Percentiles rank a stretch among this genome's conserved stretches.
These are phyloP conservation scores for Chlamydotis undulata DNA, from an alignment of 2,113 vertebrate genomes.

Conservation along the genomic window DNA sequence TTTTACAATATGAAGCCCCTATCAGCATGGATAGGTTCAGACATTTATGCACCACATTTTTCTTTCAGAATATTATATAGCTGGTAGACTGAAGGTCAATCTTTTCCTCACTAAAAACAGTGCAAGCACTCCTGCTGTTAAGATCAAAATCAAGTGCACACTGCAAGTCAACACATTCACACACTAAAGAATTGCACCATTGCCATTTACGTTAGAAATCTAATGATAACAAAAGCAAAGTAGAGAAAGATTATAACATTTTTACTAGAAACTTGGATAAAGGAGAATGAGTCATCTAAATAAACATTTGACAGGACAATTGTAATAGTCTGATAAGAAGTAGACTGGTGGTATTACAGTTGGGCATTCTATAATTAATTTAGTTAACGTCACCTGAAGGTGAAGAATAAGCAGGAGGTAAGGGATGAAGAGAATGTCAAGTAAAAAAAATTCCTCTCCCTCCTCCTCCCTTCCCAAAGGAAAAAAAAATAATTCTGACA, in stretches of 20 bases:
- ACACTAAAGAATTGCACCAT: neutral
- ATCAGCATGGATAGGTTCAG: neutral
- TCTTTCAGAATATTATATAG: neutral
- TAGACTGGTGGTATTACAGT: neutral
- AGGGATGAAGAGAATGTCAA: neutral
- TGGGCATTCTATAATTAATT: neutral
- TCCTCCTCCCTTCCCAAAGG: neutral
- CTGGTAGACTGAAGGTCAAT: neutral
- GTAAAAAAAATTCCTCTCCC: neutral
- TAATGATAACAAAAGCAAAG: neutral
- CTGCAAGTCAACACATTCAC: neutral
- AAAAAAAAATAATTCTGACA: neutral
- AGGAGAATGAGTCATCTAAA: neutral
- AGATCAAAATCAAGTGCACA: neutral
- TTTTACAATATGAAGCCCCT: neutral
- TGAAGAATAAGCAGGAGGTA: neutral
- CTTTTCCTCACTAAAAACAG: neutral
- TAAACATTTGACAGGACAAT: neutral
- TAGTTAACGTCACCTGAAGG: neutral
- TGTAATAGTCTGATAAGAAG: neutral
- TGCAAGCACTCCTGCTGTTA: neutral
- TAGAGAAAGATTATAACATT: neutral
- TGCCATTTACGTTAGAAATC: neutral
- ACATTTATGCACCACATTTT: neutral
- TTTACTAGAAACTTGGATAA: neutral